Evolutionary conservation across 2,113 vertebrate genomes (phyloP).

Genomic region (Enhydra lutris): DNA sequence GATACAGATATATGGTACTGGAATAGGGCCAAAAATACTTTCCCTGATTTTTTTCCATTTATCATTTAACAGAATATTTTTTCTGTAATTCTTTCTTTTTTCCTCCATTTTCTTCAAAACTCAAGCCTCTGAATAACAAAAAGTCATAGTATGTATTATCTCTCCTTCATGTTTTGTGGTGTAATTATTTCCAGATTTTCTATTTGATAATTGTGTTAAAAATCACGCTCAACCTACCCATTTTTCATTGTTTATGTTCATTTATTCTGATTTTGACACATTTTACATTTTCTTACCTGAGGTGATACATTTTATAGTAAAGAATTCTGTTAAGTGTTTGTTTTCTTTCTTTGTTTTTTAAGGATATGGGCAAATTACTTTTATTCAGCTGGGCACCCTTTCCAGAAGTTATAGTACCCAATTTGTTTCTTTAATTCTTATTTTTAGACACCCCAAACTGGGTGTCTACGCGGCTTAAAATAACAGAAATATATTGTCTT

Average conservation of each 20-base stretch:
- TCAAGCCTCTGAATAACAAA: background rate
- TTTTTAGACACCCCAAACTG: background rate
- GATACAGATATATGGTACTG: background rate
- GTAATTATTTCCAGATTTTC: background rate
- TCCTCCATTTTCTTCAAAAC: constrained; percentile 13
- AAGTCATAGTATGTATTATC: background rate
- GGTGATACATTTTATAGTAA: background rate
- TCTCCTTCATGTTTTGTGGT: background rate
- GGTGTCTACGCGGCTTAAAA: background rate
- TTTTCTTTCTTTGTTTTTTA: background rate
- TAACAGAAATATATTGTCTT: background rate
- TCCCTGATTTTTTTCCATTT: background rate
- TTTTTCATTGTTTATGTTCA: background rate
- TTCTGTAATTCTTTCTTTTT: background rate
- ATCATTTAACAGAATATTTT: background rate
- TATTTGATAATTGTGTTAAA: background rate
- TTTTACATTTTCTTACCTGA: background rate
- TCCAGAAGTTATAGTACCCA: background rate
- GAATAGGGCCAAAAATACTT: background rate
- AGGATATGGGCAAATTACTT: background rate
- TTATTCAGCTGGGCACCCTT: background rate
- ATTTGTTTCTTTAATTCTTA: background rate
- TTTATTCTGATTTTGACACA: constrained; percentile 21
- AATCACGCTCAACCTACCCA: background rate
- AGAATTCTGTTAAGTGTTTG: background rate